Percentiles rank a stretch among this genome's conserved stretches.
Evolutionary conservation across 1,140 invertebrate species (phyloP).

Genomic region (Battus philenor): DNA sequence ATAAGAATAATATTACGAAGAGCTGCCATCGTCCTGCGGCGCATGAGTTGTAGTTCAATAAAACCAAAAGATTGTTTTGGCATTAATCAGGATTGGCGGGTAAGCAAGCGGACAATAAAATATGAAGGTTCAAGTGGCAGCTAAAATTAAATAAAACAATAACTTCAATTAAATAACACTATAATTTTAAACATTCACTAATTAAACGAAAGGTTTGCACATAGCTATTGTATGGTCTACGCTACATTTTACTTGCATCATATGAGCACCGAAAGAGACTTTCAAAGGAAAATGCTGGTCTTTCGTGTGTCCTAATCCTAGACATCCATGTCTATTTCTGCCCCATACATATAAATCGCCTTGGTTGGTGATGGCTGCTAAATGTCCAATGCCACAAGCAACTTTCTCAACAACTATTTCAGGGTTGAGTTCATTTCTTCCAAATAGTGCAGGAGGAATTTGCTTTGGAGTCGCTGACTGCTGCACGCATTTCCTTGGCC

Average conservation of each 20-base stretch:
- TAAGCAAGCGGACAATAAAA: too few species aligned
- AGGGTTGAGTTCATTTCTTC: conserved; percentile 87
- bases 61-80: too few species aligned
- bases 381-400: conserved; percentile 84
- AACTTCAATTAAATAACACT: too few species aligned
- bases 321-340: conserved; percentile 86
- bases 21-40: too few species aligned
- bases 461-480: conserved; percentile 79
- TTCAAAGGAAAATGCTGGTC: conserved; percentile 94
- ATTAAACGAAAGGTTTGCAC: conserved; percentile 81
- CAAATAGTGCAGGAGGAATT: conserved; percentile 89
- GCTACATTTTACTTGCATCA: conserved; percentile 84
- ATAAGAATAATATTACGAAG: too few species aligned
- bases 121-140: too few species aligned
- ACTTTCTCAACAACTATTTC: conserved; percentile 82
- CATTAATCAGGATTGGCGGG: too few species aligned
- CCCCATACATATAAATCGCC: conserved; percentile 96
- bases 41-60: too few species aligned
- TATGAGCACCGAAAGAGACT: conserved; percentile 85
- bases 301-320: conserved; percentile 87
- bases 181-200: too few species aligned
- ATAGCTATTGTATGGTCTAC: conserved; percentile 90
- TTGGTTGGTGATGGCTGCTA: conserved; percentile 86
- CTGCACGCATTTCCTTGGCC: conserved; percentile 89
- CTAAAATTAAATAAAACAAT: too few species aligned